Evolutionary conservation across 1,140 invertebrate genomes (phyloP).

Genomic region (Ditylenchus dipsaci): DNA sequence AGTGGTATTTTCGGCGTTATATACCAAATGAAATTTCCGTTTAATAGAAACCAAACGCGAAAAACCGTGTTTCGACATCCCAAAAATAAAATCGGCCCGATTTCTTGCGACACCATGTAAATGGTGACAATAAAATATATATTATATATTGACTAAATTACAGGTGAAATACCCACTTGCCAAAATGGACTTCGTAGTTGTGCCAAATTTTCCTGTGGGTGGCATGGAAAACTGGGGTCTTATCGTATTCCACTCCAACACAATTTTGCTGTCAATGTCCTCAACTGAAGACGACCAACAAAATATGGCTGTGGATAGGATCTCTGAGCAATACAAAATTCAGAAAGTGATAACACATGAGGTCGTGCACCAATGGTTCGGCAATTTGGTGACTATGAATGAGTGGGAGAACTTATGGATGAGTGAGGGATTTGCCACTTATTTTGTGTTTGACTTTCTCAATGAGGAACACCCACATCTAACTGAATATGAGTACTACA

Average conservation of each 20-base stretch:
- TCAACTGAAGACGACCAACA: slow-evolving; percentile 11
- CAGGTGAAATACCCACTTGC: slow-evolving; percentile 51
- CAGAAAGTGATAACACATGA: slow-evolving; percentile 55
- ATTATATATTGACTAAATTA: neutral
- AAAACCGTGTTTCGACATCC: no score
- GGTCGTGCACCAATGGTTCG: slow-evolving; percentile 58
- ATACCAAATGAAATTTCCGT: no score
- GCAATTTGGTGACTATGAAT: slow-evolving; percentile 62
- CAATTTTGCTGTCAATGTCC: slow-evolving; percentile 15
- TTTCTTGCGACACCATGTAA: no score
- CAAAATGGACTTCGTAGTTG: slow-evolving; percentile 61
- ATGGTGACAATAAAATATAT: no score
- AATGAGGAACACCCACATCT: slow-evolving; percentile 46
- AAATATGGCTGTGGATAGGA: slow-evolving; percentile 47
- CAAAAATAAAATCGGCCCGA: no score
- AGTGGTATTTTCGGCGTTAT: no score
- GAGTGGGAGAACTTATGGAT: slow-evolving; percentile 63
- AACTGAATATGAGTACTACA: slow-evolving; percentile 40
- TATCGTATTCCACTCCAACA: slow-evolving; percentile 21
- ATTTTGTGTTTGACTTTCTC: slow-evolving; percentile 56
- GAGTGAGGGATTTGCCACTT: slow-evolving; percentile 62
- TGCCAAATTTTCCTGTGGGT: slow-evolving; percentile 61
- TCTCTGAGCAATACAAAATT: slow-evolving; percentile 51
- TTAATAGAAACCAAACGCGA: no score
- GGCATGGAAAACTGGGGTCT: slow-evolving; percentile 47